Conservation (phyloP, 2,797 vertebrate genomes). For the Parauchenoglanis punctatus region DNA sequence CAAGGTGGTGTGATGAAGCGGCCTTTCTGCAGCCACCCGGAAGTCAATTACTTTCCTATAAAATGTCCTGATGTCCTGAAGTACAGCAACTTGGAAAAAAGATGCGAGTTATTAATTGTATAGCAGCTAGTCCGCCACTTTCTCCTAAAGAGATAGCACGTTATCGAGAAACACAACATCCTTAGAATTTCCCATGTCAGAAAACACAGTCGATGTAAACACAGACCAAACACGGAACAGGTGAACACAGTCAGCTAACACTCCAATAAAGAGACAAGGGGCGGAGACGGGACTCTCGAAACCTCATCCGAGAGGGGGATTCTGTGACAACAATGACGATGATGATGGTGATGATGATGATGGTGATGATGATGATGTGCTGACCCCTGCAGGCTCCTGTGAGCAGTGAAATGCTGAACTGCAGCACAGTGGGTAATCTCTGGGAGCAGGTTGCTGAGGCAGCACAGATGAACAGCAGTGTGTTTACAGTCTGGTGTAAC, state of each 20-base stretch:
- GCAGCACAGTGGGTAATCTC: conserved; percentile 57
- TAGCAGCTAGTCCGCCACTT: background rate
- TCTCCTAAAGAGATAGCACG: background rate
- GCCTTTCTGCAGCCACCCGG: background rate
- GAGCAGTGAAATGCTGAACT: conserved; percentile 60
- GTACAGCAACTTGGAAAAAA: background rate
- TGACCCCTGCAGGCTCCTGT: conserved; percentile 62
- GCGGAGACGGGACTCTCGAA: background rate
- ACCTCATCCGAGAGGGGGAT: too few relatives aligned
- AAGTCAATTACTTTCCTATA: background rate
- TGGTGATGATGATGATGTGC: background rate
- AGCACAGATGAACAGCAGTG: conserved; percentile 55
- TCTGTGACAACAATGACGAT: background rate
- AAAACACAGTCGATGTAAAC: background rate
- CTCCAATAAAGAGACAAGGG: background rate
- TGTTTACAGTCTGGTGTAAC: conserved; percentile 69
- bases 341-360: background rate
- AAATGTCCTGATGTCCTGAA: background rate
- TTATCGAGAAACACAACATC: background rate
- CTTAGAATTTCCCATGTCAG: background rate
- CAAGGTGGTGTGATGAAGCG: background rate
- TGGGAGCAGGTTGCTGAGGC: conserved; percentile 67
- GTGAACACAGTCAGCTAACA: background rate
- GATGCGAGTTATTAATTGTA: background rate
- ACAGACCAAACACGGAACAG: background rate